Conservation (phyloP, 2,888 invertebrate species). For the Sphaerophoria rueppellii region DNA sequence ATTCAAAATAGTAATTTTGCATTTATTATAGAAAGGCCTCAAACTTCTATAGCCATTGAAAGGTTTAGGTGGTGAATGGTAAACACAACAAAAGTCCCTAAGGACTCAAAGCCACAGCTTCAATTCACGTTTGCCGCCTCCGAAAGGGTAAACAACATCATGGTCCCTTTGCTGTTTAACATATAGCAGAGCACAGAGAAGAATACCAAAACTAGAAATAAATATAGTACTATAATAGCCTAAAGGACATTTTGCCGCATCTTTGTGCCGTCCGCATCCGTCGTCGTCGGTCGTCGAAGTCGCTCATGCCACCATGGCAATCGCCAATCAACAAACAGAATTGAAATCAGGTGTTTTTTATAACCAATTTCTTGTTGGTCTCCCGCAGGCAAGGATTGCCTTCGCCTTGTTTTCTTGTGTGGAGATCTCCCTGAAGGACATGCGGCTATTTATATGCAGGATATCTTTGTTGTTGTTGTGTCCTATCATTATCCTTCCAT, state of each 20-base stretch:
- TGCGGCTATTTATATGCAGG: slow-evolving; percentile 33
- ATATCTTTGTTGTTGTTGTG: slow-evolving; percentile 13
- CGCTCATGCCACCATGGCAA: background rate
- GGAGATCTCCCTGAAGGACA: slow-evolving; percentile 39
- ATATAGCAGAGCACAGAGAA: slow-evolving; percentile 28
- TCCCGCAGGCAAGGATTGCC: slow-evolving; percentile 28
- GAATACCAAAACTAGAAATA: background rate
- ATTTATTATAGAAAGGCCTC: slow-evolving; percentile 40
- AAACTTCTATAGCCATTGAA: background rate
- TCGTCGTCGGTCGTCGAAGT: too few species aligned
- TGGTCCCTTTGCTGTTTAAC: slow-evolving; percentile 36
- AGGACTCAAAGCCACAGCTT: slow-evolving; percentile 17
- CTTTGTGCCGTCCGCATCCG: slow-evolving; percentile 19
- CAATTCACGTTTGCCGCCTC: background rate
- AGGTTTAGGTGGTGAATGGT: background rate
- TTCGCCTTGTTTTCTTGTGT: slow-evolving; percentile 16
- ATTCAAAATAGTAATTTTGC: slow-evolving; percentile 47
- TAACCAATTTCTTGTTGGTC: slow-evolving; percentile 35
- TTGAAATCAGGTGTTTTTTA: slow-evolving; percentile 63
- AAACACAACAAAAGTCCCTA: slow-evolving; percentile 32
- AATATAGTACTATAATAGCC: slow-evolving; percentile 1
- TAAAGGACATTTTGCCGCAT: slow-evolving; percentile 50
- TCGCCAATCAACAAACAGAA: slow-evolving; percentile 55
- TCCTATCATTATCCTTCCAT: slow-evolving; percentile 25
- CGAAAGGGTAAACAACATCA: slow-evolving; percentile 47